These are phyloP conservation scores for Nipponia nippon DNA, from an alignment of 2,113 vertebrate species.

Conservation along the genomic window DNA sequence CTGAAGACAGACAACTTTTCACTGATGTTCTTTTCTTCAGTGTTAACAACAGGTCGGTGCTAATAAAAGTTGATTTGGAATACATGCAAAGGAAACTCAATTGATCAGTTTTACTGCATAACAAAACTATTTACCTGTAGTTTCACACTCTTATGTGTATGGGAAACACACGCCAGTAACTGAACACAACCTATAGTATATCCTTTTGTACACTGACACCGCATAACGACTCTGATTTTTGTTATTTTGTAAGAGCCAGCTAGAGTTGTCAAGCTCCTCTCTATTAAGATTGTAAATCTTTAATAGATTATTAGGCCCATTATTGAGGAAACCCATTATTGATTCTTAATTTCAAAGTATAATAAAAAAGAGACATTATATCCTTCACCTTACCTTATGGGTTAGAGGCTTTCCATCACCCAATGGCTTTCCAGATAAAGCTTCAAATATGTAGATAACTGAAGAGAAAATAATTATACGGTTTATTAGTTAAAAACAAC, in stretches of 20 bases:
- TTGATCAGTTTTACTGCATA: not conserved
- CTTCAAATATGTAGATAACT: constrained; percentile 94
- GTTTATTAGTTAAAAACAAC: not conserved
- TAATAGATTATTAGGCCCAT: not conserved
- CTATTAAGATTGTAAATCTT: not conserved
- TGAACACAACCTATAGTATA: not conserved
- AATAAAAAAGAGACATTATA: not conserved
- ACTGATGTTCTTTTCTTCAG: not conserved
- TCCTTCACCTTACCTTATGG: constrained; percentile 82
- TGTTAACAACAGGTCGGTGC: not conserved
- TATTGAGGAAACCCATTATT: not conserved
- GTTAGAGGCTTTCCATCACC: constrained; percentile 88
- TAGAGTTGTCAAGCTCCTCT: not conserved
- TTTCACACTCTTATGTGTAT: not conserved
- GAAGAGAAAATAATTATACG: not conserved
- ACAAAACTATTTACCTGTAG: not conserved
- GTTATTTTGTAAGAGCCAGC: not conserved
- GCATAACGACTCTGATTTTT: not conserved
- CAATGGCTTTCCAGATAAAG: constrained; percentile 86
- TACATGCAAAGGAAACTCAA: not conserved
- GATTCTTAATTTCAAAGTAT: not conserved
- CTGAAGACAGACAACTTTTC: not conserved
- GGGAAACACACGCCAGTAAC: not conserved
- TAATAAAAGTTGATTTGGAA: not conserved
- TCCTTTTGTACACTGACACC: not conserved